phyloP scores from a whole-genome alignment of 2,113 vertebrate species.

The Gallinago paraguaiae region DNA sequence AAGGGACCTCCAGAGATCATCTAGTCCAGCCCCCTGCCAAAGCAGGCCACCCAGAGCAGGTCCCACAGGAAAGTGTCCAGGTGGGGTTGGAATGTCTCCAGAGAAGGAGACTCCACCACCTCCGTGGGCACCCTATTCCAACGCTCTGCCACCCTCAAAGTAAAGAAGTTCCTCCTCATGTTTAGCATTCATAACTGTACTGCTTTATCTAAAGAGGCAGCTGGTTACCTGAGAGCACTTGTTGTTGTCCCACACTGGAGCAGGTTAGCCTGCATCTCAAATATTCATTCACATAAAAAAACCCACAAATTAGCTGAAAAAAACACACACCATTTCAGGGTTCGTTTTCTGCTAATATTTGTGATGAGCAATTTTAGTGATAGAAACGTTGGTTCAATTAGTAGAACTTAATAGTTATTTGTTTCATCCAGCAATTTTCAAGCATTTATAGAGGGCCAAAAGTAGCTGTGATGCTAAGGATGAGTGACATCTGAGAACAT shows the following conservation, averaged over 20 bases:
- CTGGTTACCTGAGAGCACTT: neutral
- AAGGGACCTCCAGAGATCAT: too few relatives aligned
- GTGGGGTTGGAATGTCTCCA: too few relatives aligned
- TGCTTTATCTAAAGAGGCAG: neutral
- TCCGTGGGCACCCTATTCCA: too few relatives aligned
- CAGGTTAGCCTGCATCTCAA: neutral
- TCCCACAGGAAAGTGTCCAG: too few relatives aligned
- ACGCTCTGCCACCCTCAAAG: too few relatives aligned
- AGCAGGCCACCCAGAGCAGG: too few relatives aligned
- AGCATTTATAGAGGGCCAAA: neutral
- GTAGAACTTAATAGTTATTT: neutral
- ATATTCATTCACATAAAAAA: neutral
- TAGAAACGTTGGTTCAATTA: neutral
- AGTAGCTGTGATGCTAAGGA: fast-evolving
- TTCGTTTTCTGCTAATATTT: neutral
- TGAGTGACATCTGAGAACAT: fast-evolving
- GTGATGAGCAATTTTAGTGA: neutral
- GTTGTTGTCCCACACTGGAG: neutral
- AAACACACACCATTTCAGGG: neutral
- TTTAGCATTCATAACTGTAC: neutral
- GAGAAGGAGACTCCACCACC: too few relatives aligned
- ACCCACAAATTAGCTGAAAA: neutral
- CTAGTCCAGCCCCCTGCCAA: too few relatives aligned
- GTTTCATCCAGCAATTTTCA: neutral
- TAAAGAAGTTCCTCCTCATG: too few relatives aligned